These are phyloP conservation scores for Caenorhabditis uteleia DNA, from an alignment of 2,888 invertebrate species.

Conservation along the genomic window DNA sequence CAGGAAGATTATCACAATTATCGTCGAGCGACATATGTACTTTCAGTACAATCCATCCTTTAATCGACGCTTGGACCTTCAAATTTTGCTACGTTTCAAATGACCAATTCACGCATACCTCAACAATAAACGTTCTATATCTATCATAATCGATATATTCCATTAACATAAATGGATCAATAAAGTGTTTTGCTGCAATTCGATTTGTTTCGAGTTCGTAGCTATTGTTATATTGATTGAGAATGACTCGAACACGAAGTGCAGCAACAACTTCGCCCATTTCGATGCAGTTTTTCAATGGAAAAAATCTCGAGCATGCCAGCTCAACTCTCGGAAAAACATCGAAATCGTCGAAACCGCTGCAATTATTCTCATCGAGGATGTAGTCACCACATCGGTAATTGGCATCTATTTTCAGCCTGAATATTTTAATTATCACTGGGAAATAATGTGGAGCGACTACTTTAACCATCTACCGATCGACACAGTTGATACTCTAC, in stretches of 20 bases:
- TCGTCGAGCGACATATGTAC: conserved; percentile 35
- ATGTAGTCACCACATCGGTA: conserved; percentile 3
- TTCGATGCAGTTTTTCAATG: background rate
- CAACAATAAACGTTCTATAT: conserved; percentile 16
- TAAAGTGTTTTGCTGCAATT: conserved; percentile 2
- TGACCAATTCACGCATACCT: no score
- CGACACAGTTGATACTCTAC: background rate
- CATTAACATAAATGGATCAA: conserved; percentile 4
- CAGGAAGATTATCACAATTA: conserved; percentile 8
- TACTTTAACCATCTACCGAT: conserved; percentile 7
- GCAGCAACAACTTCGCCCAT: conserved; percentile 25
- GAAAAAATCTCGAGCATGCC: conserved; percentile 12
- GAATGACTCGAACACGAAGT: conserved; percentile 3
- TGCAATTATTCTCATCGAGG: conserved; percentile 9
- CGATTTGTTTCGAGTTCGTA: conserved; percentile 6
- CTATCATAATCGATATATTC: background rate
- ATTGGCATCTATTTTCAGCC: background rate
- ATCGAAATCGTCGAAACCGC: conserved; percentile 6
- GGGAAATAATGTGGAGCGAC: no score
- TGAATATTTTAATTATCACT: no score
- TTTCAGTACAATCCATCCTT: conserved; percentile 16
- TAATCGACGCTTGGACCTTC: conserved; percentile 1
- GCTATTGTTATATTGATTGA: background rate
- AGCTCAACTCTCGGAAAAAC: background rate
- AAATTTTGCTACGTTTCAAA: no score